Conservation (phyloP, 2,888 invertebrate species). For the Mythimna pallens region DNA sequence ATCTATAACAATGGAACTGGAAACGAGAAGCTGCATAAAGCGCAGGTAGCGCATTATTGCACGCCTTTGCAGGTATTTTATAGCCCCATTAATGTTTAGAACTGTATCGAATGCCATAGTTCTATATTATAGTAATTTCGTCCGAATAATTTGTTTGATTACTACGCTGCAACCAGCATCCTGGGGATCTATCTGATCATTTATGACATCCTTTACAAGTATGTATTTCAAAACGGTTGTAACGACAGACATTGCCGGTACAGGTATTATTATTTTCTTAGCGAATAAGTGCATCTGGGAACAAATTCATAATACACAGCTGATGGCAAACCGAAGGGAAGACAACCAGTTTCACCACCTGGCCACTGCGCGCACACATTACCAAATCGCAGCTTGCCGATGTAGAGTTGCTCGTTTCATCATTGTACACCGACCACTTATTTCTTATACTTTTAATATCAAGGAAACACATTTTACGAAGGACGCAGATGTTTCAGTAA, state of each 20-base stretch:
- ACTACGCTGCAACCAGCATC: conserved; percentile 8
- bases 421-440: conserved; percentile 53
- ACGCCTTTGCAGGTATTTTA: conserved; percentile 66
- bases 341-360: conserved; percentile 85
- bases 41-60: conserved; percentile 60
- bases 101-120: conserved; percentile 47
- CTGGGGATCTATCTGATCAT: neutral
- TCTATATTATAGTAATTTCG: conserved; percentile 30
- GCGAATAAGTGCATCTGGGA: conserved; percentile 63
- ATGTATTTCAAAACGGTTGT: neutral
- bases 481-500: conserved; percentile 62
- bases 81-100: conserved; percentile 53
- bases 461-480: conserved; percentile 57
- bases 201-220: neutral
- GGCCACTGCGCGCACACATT: conserved; percentile 72
- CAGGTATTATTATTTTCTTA: conserved; percentile 14
- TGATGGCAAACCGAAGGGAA: conserved; percentile 76
- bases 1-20: conserved; percentile 77
- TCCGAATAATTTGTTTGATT: conserved; percentile 20
- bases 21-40: conserved; percentile 67
- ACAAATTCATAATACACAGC: conserved; percentile 75
- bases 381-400: conserved; percentile 68
- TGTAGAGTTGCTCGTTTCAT: conserved; percentile 62
- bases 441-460: conserved; percentile 54
- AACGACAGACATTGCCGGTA: neutral